Evolutionary conservation across 2,888 invertebrate species (phyloP).

Genomic region (Epicampocera succincta): DNA sequence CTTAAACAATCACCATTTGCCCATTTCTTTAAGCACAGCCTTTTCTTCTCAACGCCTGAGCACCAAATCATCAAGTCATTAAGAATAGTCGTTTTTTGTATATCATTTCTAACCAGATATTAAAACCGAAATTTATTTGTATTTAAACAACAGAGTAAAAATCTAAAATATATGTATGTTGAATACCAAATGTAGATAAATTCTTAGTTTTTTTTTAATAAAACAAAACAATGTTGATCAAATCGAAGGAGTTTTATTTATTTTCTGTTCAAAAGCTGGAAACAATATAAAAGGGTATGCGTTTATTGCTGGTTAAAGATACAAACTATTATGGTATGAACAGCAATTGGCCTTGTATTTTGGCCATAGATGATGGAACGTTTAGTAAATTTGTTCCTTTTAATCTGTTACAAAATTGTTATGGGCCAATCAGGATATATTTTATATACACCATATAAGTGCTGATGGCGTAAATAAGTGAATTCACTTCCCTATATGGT

Average conservation of each 20-base stretch:
- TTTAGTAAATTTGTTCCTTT: too few species aligned
- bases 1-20: constrained; percentile 62
- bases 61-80: constrained; percentile 64
- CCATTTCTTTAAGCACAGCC: constrained; percentile 77
- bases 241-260: constrained; percentile 12
- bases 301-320: too few species aligned
- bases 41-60: constrained; percentile 72
- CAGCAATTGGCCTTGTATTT: too few species aligned
- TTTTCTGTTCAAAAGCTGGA: not conserved
- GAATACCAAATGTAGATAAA: constrained; percentile 51
- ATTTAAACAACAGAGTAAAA: constrained; percentile 7
- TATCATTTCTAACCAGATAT: constrained; percentile 10
- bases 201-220: constrained; percentile 51
- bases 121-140: constrained; percentile 15
- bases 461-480: too few species aligned
- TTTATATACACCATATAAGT: too few species aligned
- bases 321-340: too few species aligned
- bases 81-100: constrained; percentile 37
- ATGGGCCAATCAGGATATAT: too few species aligned
- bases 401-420: too few species aligned
- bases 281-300: too few species aligned
- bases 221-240: constrained; percentile 44
- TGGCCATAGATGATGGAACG: too few species aligned
- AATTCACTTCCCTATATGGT: too few species aligned
- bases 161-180: constrained; percentile 29